Conservation (phyloP, 64 coral and sea anemone genomes). For the Porites australiensis region DNA sequence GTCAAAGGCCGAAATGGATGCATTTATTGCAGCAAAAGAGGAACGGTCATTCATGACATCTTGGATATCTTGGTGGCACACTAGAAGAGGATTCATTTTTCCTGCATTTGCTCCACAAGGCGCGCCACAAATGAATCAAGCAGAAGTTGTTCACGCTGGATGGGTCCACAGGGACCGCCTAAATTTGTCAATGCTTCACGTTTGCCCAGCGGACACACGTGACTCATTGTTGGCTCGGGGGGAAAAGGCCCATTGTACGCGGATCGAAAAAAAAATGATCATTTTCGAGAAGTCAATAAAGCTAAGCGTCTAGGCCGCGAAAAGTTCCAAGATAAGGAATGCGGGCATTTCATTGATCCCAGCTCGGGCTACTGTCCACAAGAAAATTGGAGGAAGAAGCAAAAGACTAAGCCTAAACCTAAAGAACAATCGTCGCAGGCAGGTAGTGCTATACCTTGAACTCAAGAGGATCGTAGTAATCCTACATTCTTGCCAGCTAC, state of each 20-base stretch:
- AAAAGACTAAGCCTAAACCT: no score
- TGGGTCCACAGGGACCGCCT: conserved; percentile 4
- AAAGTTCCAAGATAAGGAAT: no score
- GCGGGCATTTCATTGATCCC: background rate
- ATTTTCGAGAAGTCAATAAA: background rate
- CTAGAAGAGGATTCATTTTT: conserved; percentile 27
- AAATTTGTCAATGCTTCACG: conserved; percentile 25
- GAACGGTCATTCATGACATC: background rate
- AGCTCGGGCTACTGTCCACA: no score
- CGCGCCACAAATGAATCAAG: conserved; percentile 48
- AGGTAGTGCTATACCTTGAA: background rate
- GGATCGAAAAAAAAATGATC: no score
- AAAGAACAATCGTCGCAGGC: no score
- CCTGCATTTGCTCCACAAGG: conserved; percentile 30
- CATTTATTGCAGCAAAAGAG: background rate
- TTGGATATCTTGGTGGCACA: conserved; percentile 44
- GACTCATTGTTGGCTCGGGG: background rate
- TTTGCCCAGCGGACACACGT: conserved; percentile 2
- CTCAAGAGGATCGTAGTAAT: background rate
- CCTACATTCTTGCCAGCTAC: background rate
- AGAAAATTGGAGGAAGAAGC: no score
- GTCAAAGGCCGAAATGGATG: background rate
- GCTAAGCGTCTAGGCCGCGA: background rate
- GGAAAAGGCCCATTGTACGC: background rate
- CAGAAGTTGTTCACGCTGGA: conserved; percentile 42